phyloP scores from a whole-genome alignment of 2,113 vertebrate species.

The Semicossyphus pulcher region DNA sequence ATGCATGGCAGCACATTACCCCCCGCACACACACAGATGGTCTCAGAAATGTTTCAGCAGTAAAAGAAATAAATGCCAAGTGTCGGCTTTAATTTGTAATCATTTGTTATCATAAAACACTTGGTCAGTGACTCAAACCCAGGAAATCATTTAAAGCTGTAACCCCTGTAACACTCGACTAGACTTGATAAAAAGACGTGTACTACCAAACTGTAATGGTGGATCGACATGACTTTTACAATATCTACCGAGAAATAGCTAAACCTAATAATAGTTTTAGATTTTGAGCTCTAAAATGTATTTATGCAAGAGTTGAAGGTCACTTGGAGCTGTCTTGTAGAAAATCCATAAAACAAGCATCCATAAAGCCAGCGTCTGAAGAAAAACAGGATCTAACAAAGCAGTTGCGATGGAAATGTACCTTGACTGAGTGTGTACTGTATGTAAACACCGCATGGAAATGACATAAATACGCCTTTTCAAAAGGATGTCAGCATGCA shows the following conservation, averaged over 20 bases:
- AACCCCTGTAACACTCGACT: neutral
- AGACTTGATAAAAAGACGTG: neutral
- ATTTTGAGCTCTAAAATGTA: neutral
- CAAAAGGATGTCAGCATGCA: neutral
- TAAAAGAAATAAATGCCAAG: neutral
- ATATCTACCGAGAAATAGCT: neutral
- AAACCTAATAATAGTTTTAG: too few relatives aligned
- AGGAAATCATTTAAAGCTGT: slow-evolving; percentile 7
- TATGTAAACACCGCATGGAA: neutral
- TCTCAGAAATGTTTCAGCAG: neutral
- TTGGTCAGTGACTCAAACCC: neutral
- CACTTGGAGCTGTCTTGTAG: neutral
- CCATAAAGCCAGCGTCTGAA: too few relatives aligned
- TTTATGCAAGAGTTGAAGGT: neutral
- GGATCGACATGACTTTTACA: neutral
- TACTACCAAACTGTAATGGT: neutral
- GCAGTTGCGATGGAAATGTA: too few relatives aligned
- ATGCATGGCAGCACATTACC: slow-evolving; percentile 13
- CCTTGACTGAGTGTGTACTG: neutral
- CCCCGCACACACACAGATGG: neutral
- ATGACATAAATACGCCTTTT: neutral
- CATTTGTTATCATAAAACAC: slow-evolving; percentile 6
- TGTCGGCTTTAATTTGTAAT: neutral
- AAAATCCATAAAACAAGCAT: too few relatives aligned
- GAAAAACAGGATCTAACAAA: too few relatives aligned